Evolutionary conservation across 2,113 vertebrate genomes (phyloP), one percentile per base, ranked within the genome.

Genomic region (Neogobius melanostomus): DNA sequence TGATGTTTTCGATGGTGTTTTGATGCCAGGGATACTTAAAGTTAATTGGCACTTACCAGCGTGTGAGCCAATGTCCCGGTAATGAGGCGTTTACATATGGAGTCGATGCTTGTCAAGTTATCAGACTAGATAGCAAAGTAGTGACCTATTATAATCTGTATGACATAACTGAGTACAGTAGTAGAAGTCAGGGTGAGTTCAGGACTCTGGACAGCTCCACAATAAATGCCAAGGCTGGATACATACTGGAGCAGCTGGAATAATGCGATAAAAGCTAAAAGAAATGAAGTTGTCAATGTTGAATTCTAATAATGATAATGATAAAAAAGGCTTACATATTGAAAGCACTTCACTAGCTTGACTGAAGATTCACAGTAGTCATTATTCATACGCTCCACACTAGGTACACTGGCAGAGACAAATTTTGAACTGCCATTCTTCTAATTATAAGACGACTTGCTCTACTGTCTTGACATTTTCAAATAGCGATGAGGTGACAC

Each of bases 121-220:
- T 36, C 66, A 75, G 68, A 42, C 36, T 11, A 28, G 28, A 46
- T 45, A 43, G 7, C 65, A 10, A 7, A 74, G 47, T 36, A 1
- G 28, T 65, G 65, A 76, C 45, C 43, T 17, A n/a, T 16, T 28
- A 56, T 51, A 6, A 0, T 68, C 9, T 17, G 36, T 42, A 12
- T 66, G 51, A 28, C 28, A 45, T 44, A 45, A 11, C 7, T 7
- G 7, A 61, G 59, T 59, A 56, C 36, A 69, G 46, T 50, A 72
- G n/a, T 54, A 11, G 56, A 0, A 5, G 10, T 43, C 17, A 12
- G 42, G 17, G 8, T 45, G 14, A 72, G 57, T 82, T 86, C 79
- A 88, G 83, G 46, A 84, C 88, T 79, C 15, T 80, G 85, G 82
- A 89, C 75, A 87, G 86, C 65, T 88, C 79, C 75, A 61, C 48